Base-by-base conservation (phyloP, 2,113 vertebrate genomes). In the Condylura cristata region DNA sequence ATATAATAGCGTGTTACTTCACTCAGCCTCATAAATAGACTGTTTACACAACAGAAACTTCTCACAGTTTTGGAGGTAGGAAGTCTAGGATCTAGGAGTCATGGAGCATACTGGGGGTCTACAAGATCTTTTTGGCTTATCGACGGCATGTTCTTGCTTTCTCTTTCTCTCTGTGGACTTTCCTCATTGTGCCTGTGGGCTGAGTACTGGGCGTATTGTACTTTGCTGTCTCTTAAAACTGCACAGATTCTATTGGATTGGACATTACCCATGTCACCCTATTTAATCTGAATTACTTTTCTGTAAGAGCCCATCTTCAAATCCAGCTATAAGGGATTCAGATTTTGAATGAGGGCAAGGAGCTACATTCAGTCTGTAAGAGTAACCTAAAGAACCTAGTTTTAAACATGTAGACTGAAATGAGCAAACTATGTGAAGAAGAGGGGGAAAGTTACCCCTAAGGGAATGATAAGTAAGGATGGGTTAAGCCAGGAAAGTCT, bases 181-280 rank as follows among this genome's bases (percentile, higher is more conserved):
- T 76, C n/a, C 76, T 13, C 2, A 41, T 60, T 30, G 1, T 58
- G 58, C 39, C 0, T 18, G 39, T 34, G n/a, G 60, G 6, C 20
- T 4, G 32, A 79, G 18, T 13, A 24, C 7, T 58, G 63, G 8
- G 24, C 0, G 4, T n/a, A n/a, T n/a, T n/a, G 30, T 1, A 2
- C 4, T 41, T 28, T 71, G 26, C 5, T 81, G 22, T 68, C 7
- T 66, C 58, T 56, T 53, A 22, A 44, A 26, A 11, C 63, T 48
- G 82, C 16, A 16, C 13, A 17, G 20, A 70, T 34, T 17, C 22
- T 68, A 8, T 83, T 34, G 16, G 12, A 48, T 75, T 30, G 37
- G 37, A 7, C 65, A 32, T 9, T 16, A 41, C 20, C 46, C 24
- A 8, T 68, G 5, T n/a, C 20, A 17, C 39, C 41, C 84, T 6